Evolutionary conservation across 1,140 invertebrate species (phyloP).

Genomic region (Melipona quadrifasciata): DNA sequence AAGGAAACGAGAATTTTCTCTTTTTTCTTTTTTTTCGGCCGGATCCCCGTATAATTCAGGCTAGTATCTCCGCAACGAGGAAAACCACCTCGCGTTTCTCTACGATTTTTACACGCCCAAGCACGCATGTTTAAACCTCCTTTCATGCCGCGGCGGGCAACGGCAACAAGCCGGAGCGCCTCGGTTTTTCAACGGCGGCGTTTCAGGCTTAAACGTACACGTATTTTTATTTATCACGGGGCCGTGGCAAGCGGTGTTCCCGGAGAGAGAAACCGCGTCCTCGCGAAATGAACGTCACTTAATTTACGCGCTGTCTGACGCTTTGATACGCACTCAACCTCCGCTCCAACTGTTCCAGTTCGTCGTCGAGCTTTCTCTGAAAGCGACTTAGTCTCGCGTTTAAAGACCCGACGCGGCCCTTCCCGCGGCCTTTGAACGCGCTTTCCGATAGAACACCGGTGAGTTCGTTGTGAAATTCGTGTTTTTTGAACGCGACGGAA

Average conservation of each 20-base stretch:
- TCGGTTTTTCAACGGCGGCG: background rate
- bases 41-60: constrained; percentile 35
- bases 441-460: background rate
- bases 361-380: background rate
- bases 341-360: constrained; percentile 29
- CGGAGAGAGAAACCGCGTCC: background rate
- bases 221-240: constrained; percentile 42
- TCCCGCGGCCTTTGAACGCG: background rate
- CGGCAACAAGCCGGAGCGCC: background rate
- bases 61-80: constrained; percentile 19
- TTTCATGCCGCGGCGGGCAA: constrained; percentile 23
- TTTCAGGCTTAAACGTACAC: constrained; percentile 37
- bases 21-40: background rate
- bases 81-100: background rate
- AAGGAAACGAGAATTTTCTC: background rate
- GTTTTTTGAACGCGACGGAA: background rate
- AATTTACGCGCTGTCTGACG: constrained; percentile 38
- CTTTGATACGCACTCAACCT: constrained; percentile 12
- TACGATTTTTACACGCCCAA: constrained; percentile 40
- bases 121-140: constrained; percentile 37
- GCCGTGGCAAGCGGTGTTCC: constrained; percentile 15
- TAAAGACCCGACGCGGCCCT: background rate
- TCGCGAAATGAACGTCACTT: constrained; percentile 26
- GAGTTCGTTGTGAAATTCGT: background rate
- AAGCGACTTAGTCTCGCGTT: background rate